Percentiles rank a stretch among this genome's conserved stretches.
Evolutionary conservation across 2,888 invertebrate genomes (phyloP).

Genomic region (Chaetogeoica ovagalla): DNA sequence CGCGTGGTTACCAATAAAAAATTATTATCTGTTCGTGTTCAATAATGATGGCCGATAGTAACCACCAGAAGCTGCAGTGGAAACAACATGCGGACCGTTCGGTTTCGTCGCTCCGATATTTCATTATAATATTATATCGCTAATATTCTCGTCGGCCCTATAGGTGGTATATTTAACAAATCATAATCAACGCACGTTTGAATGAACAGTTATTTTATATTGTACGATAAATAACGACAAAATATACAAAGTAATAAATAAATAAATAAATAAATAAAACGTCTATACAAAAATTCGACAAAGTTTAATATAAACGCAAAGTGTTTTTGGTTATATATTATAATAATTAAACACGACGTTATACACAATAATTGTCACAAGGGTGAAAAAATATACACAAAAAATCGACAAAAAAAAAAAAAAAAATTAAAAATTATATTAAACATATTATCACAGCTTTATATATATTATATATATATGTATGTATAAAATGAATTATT

Average conservation of each 20-base stretch:
- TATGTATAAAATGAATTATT: slow-evolving; percentile 35
- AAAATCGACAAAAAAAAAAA: slow-evolving; percentile 26
- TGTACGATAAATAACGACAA: slow-evolving; percentile 51
- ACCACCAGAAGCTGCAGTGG: too few relatives aligned
- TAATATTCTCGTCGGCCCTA: not conserved
- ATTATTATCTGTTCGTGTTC: too few relatives aligned
- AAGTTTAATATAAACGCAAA: slow-evolving; percentile 19
- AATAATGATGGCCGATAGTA: too few relatives aligned
- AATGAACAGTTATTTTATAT: slow-evolving; percentile 49
- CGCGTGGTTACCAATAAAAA: too few relatives aligned
- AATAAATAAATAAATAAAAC: slow-evolving; percentile 31
- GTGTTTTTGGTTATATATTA: slow-evolving; percentile 1
- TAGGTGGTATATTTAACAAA: not conserved
- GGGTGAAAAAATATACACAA: slow-evolving; percentile 40
- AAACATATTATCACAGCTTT: slow-evolving; percentile 51
- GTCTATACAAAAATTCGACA: slow-evolving; percentile 51
- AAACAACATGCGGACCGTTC: not conserved
- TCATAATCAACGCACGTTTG: slow-evolving; percentile 2
- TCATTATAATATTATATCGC: not conserved
- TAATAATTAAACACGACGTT: slow-evolving; percentile 22
- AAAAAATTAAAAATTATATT: slow-evolving; percentile 36
- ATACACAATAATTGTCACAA: slow-evolving; percentile 1
- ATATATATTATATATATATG: slow-evolving; percentile 35
- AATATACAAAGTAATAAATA: slow-evolving; percentile 51
- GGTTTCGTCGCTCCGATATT: not conserved